Conservation (phyloP, 2,797 vertebrate species). For the Setipinna tenuifilis region DNA sequence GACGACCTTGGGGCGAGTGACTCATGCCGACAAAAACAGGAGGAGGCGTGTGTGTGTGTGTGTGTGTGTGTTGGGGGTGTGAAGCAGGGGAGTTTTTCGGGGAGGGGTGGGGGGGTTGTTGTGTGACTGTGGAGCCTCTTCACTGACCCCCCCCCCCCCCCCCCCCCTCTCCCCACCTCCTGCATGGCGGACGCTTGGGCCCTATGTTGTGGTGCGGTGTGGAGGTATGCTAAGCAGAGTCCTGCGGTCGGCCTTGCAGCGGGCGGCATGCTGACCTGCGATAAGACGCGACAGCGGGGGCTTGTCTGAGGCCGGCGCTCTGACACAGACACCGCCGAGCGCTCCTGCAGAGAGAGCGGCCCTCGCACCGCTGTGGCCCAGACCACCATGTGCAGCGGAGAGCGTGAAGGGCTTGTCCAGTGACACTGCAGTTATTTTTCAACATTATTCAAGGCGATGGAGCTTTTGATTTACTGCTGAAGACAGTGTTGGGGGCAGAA, state of each 20-base stretch:
- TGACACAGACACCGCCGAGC: slow-evolving; percentile 46
- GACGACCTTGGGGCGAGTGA: slow-evolving; percentile 47
- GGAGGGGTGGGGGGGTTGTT: too few species aligned
- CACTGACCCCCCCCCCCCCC: slow-evolving; percentile 65
- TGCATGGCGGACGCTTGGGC: not conserved
- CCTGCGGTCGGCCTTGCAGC: slow-evolving; percentile 58
- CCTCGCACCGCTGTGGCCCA: not conserved
- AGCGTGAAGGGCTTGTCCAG: not conserved
- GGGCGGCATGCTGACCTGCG: slow-evolving; percentile 81
- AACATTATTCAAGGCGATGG: not conserved
- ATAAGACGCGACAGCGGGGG: slow-evolving; percentile 75
- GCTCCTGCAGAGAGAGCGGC: slow-evolving; percentile 30
- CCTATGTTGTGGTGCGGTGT: slow-evolving; percentile 51
- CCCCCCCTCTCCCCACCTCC: slow-evolving; percentile 49
- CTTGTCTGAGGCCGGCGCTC: slow-evolving; percentile 52
- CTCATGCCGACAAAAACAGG: slow-evolving; percentile 15
- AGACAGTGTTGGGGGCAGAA: not conserved
- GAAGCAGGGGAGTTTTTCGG: too few species aligned
- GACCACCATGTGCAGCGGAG: not conserved
- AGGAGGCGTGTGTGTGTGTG: slow-evolving; percentile 49
- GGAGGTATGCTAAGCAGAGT: slow-evolving; percentile 70
- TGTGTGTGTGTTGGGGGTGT: not conserved
- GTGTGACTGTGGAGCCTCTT: not conserved
- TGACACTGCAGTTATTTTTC: not conserved
- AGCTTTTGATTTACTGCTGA: not conserved